Evolutionary conservation across 2,888 invertebrate species (phyloP).

Genomic region (Dolichomitus sp.): DNA sequence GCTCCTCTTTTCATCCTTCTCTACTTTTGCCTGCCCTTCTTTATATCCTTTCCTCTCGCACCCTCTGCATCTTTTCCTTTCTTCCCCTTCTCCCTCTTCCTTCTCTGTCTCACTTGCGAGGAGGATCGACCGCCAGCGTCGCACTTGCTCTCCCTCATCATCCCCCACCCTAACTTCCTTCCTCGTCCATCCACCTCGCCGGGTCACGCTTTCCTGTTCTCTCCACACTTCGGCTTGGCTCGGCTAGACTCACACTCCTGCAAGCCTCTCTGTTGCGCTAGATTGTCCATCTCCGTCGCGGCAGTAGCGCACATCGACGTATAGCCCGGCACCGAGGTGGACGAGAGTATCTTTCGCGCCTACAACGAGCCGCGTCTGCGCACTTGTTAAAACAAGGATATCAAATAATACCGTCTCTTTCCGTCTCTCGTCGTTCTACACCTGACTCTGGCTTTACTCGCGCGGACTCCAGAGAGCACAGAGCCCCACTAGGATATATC

Average conservation of each 20-base stretch:
- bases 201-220: conserved; percentile 60
- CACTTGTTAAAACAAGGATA: conserved; percentile 58
- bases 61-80: conserved; percentile 13
- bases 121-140: conserved; percentile 37
- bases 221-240: conserved; percentile 41
- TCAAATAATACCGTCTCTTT: conserved; percentile 58
- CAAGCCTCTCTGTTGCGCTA: conserved; percentile 18
- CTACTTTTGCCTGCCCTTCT: conserved; percentile 5
- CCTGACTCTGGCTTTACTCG: conserved; percentile 56
- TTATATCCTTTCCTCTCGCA: conserved; percentile 34
- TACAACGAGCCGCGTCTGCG: conserved; percentile 67
- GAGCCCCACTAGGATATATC: conserved; percentile 59
- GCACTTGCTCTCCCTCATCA: conserved; percentile 51
- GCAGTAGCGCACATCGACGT: conserved; percentile 57
- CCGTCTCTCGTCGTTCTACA: conserved; percentile 47
- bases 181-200: conserved; percentile 63
- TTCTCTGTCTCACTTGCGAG: conserved; percentile 32
- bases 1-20: conserved; percentile 18
- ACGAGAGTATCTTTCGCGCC: conserved; percentile 69
- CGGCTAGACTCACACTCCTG: conserved; percentile 40
- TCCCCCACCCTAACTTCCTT: conserved; percentile 39
- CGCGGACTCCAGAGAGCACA: conserved; percentile 57
- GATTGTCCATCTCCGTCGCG: conserved; percentile 26
- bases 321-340: conserved; percentile 37
- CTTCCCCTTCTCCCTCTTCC: conserved; percentile 24